Percentiles rank a stretch among this genome's conserved stretches.
Conservation (phyloP, 2,113 vertebrate species). For the Rostratula benghalensis region DNA sequence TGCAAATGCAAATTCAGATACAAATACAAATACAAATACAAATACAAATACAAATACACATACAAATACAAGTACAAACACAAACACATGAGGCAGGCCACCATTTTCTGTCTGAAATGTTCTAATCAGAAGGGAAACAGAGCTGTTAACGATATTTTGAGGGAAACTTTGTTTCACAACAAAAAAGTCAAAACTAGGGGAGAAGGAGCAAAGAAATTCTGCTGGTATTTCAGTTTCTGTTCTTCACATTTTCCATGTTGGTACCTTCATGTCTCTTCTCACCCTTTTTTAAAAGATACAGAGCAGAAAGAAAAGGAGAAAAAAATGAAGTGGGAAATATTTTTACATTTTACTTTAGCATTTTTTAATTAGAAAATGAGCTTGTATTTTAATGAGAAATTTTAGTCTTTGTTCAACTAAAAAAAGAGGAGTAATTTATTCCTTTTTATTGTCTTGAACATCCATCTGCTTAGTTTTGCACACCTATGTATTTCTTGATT, state of each 20-base stretch:
- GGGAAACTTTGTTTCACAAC: not conserved
- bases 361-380: not conserved
- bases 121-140: not conserved
- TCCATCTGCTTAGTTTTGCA: not conserved
- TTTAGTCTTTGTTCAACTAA: not conserved
- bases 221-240: not conserved
- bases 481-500: not conserved
- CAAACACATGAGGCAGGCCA: not conserved
- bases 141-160: not conserved
- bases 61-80: not conserved
- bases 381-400: not conserved
- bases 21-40: not conserved
- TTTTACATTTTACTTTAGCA: not conserved
- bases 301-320: not conserved
- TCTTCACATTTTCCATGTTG: not conserved
- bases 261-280: not conserved
- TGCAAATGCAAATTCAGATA: not conserved
- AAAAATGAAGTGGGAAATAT: not conserved
- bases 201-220: not conserved
- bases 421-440: not conserved
- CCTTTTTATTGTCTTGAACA: not conserved
- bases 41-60: not conserved
- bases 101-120: not conserved
- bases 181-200: not conserved
- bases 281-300: not conserved